Percentiles rank a stretch among this genome's conserved stretches.
Evolutionary conservation across 2,888 invertebrate genomes (phyloP).

Genomic region (Caenorhabditis virilis): DNA sequence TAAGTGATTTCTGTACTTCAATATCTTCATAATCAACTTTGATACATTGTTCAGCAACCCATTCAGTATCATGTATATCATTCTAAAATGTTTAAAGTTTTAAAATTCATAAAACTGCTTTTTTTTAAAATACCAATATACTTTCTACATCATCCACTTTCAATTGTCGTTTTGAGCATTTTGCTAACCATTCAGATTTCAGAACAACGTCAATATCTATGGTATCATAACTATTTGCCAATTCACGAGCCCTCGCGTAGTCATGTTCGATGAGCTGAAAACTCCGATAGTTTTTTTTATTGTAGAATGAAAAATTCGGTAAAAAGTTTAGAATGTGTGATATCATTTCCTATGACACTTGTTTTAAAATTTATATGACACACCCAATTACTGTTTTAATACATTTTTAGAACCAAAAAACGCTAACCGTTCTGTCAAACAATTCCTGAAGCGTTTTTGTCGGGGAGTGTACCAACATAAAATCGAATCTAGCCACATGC

Average conservation of each 20-base stretch:
- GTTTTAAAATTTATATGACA: background rate
- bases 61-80: constrained; percentile 35
- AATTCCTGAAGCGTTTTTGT: constrained; percentile 50
- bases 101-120: background rate
- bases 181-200: constrained; percentile 53
- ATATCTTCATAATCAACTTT: constrained; percentile 19
- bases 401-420: background rate
- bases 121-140: constrained; percentile 30
- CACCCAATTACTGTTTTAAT: background rate
- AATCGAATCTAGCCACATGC: constrained; percentile 42
- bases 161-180: constrained; percentile 31
- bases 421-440: constrained; percentile 46
- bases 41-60: constrained; percentile 44
- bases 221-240: constrained; percentile 33
- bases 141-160: constrained; percentile 36
- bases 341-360: background rate
- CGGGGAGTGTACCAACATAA: constrained; percentile 43
- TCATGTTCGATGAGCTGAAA: constrained; percentile 44
- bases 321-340: background rate
- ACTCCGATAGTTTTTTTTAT: no score
- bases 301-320: background rate
- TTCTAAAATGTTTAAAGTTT: constrained; percentile 7
- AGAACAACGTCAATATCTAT: constrained; percentile 45
- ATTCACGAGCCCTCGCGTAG: constrained; percentile 36
- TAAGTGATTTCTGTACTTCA: constrained; percentile 36